phyloP scores from a whole-genome alignment of 2,113 vertebrate species.

The Actenoides lindsayi region DNA sequence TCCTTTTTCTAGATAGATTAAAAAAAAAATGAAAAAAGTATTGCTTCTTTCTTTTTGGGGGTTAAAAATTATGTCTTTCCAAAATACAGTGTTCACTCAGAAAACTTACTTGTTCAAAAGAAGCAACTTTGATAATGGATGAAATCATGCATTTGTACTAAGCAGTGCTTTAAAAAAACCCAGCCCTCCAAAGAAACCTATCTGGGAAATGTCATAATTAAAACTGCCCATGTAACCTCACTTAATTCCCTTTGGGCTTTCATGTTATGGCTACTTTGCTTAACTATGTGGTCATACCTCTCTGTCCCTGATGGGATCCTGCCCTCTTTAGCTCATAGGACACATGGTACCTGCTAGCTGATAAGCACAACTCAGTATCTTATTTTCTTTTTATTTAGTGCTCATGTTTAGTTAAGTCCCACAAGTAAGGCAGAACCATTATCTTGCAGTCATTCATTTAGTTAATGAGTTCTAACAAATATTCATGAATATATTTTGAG shows the following conservation, averaged over 20 bases:
- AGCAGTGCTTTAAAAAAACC: not conserved
- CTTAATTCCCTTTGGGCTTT: not conserved
- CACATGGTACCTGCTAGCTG: not conserved
- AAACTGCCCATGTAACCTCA: not conserved
- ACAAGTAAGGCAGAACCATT: not conserved
- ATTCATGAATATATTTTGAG: not conserved
- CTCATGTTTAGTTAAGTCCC: not conserved
- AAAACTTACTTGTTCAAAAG: not conserved
- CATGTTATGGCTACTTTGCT: not conserved
- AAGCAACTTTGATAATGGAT: not conserved
- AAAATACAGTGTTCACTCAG: not conserved
- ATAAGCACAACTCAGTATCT: not conserved
- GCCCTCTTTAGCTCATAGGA: not conserved
- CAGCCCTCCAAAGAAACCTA: not conserved
- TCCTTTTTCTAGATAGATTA: not conserved
- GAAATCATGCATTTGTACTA: not conserved
- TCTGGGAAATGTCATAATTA: not conserved
- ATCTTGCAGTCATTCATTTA: not conserved
- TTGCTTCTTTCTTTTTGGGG: not conserved
- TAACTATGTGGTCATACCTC: not conserved
- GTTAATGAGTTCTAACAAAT: not conserved
- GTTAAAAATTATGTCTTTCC: not conserved
- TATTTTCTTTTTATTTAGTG: not conserved
- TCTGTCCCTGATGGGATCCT: not conserved
- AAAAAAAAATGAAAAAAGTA: not conserved